Evolutionary conservation across 2,888 invertebrate genomes (phyloP).

Genomic region (Brassicogethes aeneus): DNA sequence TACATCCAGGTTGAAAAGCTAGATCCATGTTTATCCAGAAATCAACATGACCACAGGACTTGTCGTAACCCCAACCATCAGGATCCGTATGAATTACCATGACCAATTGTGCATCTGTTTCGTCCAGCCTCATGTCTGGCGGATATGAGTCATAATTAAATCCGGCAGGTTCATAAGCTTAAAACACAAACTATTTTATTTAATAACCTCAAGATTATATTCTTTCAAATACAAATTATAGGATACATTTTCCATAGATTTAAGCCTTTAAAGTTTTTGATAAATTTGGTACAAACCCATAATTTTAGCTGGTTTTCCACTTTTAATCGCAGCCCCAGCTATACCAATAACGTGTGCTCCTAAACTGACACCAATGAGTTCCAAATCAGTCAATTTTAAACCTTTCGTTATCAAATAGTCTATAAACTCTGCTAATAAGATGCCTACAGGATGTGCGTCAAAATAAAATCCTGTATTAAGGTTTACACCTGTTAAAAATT

Average conservation of each 20-base stretch:
- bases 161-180: too few species aligned
- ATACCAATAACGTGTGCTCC: conserved; percentile 42
- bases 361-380: conserved; percentile 34
- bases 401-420: conserved; percentile 46
- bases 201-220: too few species aligned
- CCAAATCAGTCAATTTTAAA: conserved; percentile 19
- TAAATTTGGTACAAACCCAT: conserved; percentile 23
- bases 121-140: conserved; percentile 10
- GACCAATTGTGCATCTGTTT: conserved; percentile 16
- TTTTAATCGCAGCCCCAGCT: conserved; percentile 41
- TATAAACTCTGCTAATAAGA: conserved; percentile 41
- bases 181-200: too few species aligned
- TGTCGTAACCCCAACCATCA: neutral
- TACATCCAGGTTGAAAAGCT: neutral
- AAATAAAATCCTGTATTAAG: conserved; percentile 43
- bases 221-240: too few species aligned
- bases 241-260: too few species aligned
- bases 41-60: neutral
- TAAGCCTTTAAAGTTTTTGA: too few species aligned
- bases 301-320: conserved; percentile 17
- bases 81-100: neutral
- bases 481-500: too few species aligned
- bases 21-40: neutral
- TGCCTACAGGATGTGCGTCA: conserved; percentile 41
- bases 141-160: neutral